Evolutionary conservation across 2,113 vertebrate species (phyloP).

Genomic region (Nothocercus nigrocapillus): DNA sequence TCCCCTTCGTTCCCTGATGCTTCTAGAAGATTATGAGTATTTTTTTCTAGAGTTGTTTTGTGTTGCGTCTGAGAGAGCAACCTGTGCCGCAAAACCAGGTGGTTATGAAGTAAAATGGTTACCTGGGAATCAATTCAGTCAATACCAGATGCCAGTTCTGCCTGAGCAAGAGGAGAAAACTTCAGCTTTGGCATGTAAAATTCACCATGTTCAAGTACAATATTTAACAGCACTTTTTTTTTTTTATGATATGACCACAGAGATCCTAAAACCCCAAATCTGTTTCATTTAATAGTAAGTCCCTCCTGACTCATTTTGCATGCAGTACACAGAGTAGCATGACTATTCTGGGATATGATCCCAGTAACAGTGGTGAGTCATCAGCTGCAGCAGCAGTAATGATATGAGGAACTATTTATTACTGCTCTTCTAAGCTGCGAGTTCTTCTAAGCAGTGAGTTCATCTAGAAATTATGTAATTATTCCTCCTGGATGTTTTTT

Average conservation of each 20-base stretch:
- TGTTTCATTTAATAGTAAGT: background rate
- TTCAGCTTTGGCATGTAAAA: background rate
- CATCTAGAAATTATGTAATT: constrained; percentile 78
- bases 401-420: constrained; percentile 78
- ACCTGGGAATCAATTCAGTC: rapidly evolving
- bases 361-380: constrained; percentile 75
- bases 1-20: rapidly evolving
- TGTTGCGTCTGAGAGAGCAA: background rate
- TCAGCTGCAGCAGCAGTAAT: constrained; percentile 49
- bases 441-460: constrained; percentile 52
- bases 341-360: constrained; percentile 69
- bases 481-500: constrained; percentile 80
- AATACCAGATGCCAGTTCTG: rapidly evolving
- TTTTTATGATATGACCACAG: background rate
- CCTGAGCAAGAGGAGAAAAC: background rate
- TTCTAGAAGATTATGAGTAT: rapidly evolving
- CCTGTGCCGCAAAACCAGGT: background rate
- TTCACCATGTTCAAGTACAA: background rate
- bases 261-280: background rate
- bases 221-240: background rate
- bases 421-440: constrained; percentile 48
- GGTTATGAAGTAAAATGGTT: rapidly evolving
- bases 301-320: constrained; percentile 56
- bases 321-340: constrained; percentile 29
- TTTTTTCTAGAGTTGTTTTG: background rate